Evolutionary conservation across 2,113 vertebrate genomes (phyloP).

Genomic region (Ranitomeya imitator): DNA sequence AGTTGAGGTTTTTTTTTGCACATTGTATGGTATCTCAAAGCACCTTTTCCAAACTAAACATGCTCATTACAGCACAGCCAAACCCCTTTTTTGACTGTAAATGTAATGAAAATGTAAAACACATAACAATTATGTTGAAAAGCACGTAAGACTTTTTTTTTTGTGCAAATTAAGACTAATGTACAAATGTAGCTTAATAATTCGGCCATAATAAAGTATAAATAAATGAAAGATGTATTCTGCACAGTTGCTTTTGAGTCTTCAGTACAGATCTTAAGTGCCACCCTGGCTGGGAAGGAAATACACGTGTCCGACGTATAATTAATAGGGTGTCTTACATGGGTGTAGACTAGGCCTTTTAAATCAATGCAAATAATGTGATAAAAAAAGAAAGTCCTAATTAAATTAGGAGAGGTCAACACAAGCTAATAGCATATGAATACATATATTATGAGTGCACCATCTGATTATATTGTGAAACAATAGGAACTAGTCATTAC

Average conservation of each 20-base stretch:
- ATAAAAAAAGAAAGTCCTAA: conserved; percentile 18
- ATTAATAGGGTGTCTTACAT: conserved; percentile 47
- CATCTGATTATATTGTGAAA: neutral
- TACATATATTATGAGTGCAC: neutral
- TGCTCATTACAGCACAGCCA: too few species aligned
- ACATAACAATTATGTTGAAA: too few species aligned
- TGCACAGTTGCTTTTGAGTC: neutral
- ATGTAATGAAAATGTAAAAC: too few species aligned
- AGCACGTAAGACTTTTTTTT: too few species aligned
- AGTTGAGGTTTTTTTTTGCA: too few species aligned
- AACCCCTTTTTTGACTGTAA: too few species aligned
- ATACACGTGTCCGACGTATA: conserved; percentile 20
- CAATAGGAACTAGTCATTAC: conserved; percentile 1
- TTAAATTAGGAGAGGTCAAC: conserved; percentile 28
- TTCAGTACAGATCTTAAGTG: neutral
- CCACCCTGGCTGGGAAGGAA: neutral
- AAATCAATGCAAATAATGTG: conserved; percentile 8
- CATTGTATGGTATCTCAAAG: too few species aligned
- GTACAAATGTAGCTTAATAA: too few species aligned
- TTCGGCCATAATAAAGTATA: too few species aligned
- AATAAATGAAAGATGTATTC: neutral
- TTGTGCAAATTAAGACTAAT: too few species aligned
- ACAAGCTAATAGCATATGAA: conserved; percentile 2
- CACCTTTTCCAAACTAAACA: too few species aligned
- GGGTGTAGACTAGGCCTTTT: conserved; percentile 13